Percentiles rank a stretch among this genome's conserved stretches.
phyloP scores from a whole-genome alignment of 2,797 vertebrate species.

The Ptychadena robeensis region DNA sequence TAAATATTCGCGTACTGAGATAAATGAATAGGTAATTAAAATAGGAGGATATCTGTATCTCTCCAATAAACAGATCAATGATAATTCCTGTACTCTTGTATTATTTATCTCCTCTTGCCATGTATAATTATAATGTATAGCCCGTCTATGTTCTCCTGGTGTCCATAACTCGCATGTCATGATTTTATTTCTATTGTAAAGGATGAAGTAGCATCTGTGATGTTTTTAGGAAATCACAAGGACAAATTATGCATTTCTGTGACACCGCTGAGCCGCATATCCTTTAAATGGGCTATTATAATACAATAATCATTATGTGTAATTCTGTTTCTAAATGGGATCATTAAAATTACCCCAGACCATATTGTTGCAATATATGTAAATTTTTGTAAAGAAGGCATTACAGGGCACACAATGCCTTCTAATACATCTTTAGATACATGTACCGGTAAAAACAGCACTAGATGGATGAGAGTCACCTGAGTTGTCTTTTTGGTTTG shows the following conservation, averaged over 20 bases:
- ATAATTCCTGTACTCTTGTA: constrained; percentile 42
- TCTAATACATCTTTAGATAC: neutral
- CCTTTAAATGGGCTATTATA: neutral
- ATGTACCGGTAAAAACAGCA: no score
- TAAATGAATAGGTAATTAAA: constrained; percentile 43
- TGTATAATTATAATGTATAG: constrained; percentile 34
- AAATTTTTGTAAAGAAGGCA: neutral
- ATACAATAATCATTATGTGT: neutral
- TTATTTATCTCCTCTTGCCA: constrained; percentile 18
- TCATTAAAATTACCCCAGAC: neutral
- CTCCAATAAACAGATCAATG: constrained; percentile 20
- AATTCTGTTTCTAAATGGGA: neutral
- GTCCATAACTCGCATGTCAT: neutral
- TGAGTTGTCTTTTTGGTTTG: no score
- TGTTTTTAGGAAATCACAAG: neutral
- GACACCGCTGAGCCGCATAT: neutral
- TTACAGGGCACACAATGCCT: neutral
- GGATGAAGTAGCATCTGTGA: neutral
- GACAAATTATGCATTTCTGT: neutral
- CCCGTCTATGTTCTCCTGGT: neutral
- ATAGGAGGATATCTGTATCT: constrained; percentile 4
- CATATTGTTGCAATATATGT: neutral
- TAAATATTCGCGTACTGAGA: constrained; percentile 24
- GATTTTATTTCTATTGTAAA: constrained; percentile 6
- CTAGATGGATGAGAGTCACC: no score